A percentile compares a stretch with the other conserved stretches of the same genome.
These are phyloP conservation scores for Drosophila punjabiensis DNA, from an alignment of 1,140 invertebrate genomes.

Conservation along the genomic window DNA sequence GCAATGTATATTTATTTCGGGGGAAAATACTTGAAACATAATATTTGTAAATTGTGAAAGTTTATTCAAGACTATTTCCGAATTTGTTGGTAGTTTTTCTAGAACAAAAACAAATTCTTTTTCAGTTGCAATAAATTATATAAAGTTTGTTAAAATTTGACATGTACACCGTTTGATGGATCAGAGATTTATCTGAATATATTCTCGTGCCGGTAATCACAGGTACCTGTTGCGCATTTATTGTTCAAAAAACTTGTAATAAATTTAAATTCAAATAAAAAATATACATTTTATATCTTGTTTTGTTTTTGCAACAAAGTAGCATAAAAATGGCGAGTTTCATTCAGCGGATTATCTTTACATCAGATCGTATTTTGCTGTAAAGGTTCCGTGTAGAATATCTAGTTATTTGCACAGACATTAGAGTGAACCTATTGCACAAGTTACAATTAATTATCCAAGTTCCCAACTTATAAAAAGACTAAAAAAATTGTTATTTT, in stretches of 20 bases:
- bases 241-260: not conserved
- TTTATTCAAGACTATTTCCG: not conserved
- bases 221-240: not conserved
- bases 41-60: not conserved
- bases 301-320: conserved; percentile 19
- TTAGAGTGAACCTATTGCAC: conserved; percentile 10
- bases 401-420: not conserved
- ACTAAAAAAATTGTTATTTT: not conserved
- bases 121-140: not conserved
- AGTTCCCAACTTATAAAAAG: not conserved
- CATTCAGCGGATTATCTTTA: conserved; percentile 12
- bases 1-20: not conserved
- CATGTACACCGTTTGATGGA: not conserved
- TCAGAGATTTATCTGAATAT: not conserved
- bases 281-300: not conserved
- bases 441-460: not conserved
- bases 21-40: not conserved
- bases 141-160: not conserved
- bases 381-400: conserved; percentile 3
- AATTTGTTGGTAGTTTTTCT: not conserved
- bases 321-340: not conserved
- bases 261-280: not conserved
- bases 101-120: not conserved
- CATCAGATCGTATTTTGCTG: not conserved
- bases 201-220: not conserved